phyloP scores from a whole-genome alignment of 2,797 vertebrate genomes.

The Melanotaenia pygmaea region DNA sequence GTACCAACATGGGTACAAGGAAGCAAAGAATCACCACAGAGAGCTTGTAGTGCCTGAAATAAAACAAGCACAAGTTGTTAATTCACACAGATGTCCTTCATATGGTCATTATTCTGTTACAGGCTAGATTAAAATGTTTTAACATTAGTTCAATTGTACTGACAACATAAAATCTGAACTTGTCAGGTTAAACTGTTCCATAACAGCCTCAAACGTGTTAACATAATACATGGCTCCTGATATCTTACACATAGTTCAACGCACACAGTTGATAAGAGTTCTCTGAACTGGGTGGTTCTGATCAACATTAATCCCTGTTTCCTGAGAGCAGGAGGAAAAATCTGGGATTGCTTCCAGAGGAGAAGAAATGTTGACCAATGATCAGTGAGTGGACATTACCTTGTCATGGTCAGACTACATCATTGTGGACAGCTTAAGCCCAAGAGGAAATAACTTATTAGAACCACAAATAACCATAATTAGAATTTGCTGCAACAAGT shows the following conservation, averaged over 20 bases:
- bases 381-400: constrained; percentile 22
- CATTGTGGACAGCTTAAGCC: constrained; percentile 9
- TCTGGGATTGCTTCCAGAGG: constrained; percentile 49
- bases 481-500: background rate
- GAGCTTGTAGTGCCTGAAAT: constrained; percentile 88
- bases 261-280: constrained; percentile 1
- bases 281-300: constrained; percentile 22
- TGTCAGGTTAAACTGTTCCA: background rate
- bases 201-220: background rate
- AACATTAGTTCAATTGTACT: background rate
- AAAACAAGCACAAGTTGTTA: constrained; percentile 2
- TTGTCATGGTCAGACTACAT: constrained; percentile 13
- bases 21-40: constrained; percentile 91
- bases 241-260: background rate
- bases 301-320: constrained; percentile 32
- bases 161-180: background rate
- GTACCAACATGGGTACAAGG: constrained; percentile 86
- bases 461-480: background rate
- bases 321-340: constrained; percentile 35
- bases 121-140: background rate
- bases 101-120: background rate
- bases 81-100: background rate
- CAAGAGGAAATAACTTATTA: background rate
- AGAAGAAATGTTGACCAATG: constrained; percentile 35
- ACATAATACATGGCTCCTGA: background rate